phyloP scores from a whole-genome alignment of 2,113 vertebrate genomes.

The Scopus umbretta region DNA sequence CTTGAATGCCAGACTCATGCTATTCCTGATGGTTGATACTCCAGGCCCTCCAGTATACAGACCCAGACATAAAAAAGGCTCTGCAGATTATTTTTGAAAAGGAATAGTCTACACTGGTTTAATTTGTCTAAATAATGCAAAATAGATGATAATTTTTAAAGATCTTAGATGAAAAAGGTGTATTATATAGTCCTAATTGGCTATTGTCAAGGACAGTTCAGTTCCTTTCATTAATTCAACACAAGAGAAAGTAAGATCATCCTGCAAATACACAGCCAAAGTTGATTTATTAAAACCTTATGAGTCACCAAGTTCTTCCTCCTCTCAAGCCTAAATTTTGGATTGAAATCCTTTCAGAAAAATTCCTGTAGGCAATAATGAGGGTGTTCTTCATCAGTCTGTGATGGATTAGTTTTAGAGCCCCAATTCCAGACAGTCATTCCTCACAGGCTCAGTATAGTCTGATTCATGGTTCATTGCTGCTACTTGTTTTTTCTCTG shows the following conservation, averaged over 20 bases:
- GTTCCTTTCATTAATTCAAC: background rate
- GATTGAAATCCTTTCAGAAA: background rate
- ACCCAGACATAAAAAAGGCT: background rate
- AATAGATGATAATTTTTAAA: background rate
- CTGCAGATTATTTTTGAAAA: background rate
- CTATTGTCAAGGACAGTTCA: background rate
- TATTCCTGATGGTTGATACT: background rate
- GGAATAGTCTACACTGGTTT: background rate
- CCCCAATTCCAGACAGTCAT: background rate
- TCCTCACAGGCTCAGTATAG: background rate
- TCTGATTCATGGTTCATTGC: background rate
- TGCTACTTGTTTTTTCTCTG: background rate
- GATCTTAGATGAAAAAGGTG: background rate
- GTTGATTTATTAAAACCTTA: background rate
- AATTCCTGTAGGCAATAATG: background rate
- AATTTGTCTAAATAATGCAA: background rate
- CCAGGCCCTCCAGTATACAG: background rate
- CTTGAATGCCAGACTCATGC: background rate
- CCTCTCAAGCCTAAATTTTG: background rate
- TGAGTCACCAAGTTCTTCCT: slow-evolving; percentile 13
- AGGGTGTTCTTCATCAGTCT: background rate
- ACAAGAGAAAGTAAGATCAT: background rate
- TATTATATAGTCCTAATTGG: background rate
- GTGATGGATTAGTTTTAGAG: background rate
- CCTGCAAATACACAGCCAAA: background rate